These are phyloP conservation scores for Drosophila atroscutellata DNA, from an alignment of 2,888 invertebrate genomes.

Conservation along the genomic window DNA sequence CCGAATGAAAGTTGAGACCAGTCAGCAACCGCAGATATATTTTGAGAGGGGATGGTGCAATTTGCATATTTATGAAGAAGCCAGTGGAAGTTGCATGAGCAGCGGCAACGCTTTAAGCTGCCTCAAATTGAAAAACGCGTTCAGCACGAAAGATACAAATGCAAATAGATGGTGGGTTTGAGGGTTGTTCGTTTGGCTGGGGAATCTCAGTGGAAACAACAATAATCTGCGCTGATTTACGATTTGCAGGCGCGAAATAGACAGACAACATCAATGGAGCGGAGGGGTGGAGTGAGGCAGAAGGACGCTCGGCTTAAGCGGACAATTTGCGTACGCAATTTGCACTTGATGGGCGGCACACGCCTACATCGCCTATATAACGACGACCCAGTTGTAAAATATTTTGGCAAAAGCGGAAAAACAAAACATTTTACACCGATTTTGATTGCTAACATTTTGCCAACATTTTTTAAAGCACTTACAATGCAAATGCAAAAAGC, in stretches of 20 bases:
- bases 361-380: slow-evolving; percentile 25
- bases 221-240: slow-evolving; percentile 81
- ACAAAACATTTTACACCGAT: slow-evolving; percentile 64
- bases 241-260: slow-evolving; percentile 80
- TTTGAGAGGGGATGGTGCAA: slow-evolving; percentile 42
- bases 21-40: slow-evolving; percentile 41
- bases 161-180: slow-evolving; percentile 54
- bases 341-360: slow-evolving; percentile 73
- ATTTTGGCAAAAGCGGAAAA: slow-evolving; percentile 51
- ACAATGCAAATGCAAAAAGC: slow-evolving; percentile 48
- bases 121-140: slow-evolving; percentile 78
- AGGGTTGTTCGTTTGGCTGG: neutral
- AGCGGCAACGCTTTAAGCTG: slow-evolving; percentile 72
- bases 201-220: slow-evolving; percentile 50
- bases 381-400: slow-evolving; percentile 28
- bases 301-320: slow-evolving; percentile 42
- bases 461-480: slow-evolving; percentile 44
- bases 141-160: slow-evolving; percentile 68
- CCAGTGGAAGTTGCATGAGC: slow-evolving; percentile 47
- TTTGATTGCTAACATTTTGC: slow-evolving; percentile 59
- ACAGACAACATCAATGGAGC: slow-evolving; percentile 41
- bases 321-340: slow-evolving; percentile 77
- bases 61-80: slow-evolving; percentile 82
- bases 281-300: neutral
- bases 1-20: slow-evolving; percentile 38